phyloP scores from a whole-genome alignment of 2,888 invertebrate species.

The Cyrtodaria siliqua region DNA sequence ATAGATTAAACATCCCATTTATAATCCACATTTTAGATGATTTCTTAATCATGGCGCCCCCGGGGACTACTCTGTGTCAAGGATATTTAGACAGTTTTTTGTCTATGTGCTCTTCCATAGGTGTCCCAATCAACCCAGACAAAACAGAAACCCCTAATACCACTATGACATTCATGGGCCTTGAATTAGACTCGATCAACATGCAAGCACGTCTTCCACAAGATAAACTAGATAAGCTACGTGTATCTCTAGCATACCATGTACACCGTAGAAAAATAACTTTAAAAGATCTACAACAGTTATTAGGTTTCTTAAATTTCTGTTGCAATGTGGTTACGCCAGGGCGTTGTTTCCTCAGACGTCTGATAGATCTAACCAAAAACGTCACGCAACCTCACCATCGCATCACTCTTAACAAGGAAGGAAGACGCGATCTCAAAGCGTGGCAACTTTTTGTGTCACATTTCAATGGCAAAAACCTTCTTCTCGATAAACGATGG shows the following conservation, averaged over 20 bases:
- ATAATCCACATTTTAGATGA: constrained; percentile 41
- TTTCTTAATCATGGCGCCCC: constrained; percentile 19
- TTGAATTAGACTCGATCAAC: constrained; percentile 34
- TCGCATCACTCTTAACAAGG: constrained; percentile 24
- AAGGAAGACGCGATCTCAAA: constrained; percentile 20
- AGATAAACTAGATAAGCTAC: constrained; percentile 28
- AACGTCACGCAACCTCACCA: constrained; percentile 36
- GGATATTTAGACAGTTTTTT: constrained; percentile 9
- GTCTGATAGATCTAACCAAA: constrained; percentile 38
- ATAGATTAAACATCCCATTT: neutral
- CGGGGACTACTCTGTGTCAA: constrained; percentile 2
- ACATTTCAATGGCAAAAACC: constrained; percentile 48
- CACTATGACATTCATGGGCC: constrained; percentile 33
- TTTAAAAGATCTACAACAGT: constrained; percentile 1
- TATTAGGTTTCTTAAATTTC: constrained; percentile 47
- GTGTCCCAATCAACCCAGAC: constrained; percentile 33
- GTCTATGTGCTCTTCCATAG: constrained; percentile 4
- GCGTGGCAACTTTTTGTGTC: constrained; percentile 39
- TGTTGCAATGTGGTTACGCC: constrained; percentile 36
- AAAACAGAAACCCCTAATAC: constrained; percentile 29
- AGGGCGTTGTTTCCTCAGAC: constrained; percentile 35
- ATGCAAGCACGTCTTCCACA: constrained; percentile 41
- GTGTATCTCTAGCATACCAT: neutral
- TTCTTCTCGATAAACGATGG: constrained; percentile 34
- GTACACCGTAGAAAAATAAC: constrained; percentile 10